phyloP scores from a whole-genome alignment of 2,888 invertebrate genomes.

The Aromia moschata region DNA sequence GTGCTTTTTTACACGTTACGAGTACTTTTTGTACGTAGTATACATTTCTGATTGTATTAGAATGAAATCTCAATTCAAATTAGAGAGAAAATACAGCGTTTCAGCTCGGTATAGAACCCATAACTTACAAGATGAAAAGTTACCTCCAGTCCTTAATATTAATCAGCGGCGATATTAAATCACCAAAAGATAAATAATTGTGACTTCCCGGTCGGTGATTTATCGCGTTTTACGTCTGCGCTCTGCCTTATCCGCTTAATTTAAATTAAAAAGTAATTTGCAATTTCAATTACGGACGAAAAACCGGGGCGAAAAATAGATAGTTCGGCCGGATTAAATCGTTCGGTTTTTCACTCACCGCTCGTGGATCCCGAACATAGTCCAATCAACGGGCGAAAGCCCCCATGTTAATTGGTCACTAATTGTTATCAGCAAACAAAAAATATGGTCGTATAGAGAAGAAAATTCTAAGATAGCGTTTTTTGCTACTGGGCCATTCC shows the following conservation, averaged over 20 bases:
- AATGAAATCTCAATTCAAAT: no score
- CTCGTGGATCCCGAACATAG: not conserved
- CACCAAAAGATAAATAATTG: not conserved
- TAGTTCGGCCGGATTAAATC: not conserved
- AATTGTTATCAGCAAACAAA: no score
- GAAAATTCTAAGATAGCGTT: no score
- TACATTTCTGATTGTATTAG: no score
- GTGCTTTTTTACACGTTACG: no score
- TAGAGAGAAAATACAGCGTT: not conserved
- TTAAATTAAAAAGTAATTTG: slow-evolving; percentile 11
- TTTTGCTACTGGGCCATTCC: no score
- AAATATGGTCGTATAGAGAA: no score
- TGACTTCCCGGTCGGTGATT: not conserved
- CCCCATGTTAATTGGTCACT: no score
- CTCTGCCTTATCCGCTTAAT: not conserved
- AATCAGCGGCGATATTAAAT: not conserved
- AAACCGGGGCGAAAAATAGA: not conserved
- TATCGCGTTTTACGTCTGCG: not conserved
- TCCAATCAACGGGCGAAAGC: no score
- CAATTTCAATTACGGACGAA: not conserved
- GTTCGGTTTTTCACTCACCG: not conserved
- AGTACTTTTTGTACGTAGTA: no score
- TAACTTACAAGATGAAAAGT: not conserved
- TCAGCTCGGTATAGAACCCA: not conserved
- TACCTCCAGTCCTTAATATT: not conserved